These are phyloP conservation scores for Chitala chitala DNA, from an alignment of 2,113 vertebrate species.

Conservation along the genomic window DNA sequence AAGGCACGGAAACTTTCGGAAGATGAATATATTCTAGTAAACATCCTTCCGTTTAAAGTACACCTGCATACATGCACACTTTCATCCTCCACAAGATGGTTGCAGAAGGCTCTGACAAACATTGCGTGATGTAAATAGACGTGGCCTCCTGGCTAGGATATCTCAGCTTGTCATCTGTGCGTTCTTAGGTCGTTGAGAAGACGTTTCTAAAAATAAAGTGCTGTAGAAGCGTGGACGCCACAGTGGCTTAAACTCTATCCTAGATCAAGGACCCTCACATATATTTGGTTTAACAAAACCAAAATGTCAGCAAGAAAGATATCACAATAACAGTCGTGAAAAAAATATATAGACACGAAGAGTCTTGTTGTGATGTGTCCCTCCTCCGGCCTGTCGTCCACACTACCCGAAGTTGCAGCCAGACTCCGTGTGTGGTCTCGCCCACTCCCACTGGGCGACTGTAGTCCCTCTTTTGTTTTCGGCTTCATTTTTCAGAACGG, in stretches of 20 bases:
- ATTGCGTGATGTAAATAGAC: not conserved
- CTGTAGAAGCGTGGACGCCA: slow-evolving; percentile 35
- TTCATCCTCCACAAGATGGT: not conserved
- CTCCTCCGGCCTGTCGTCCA: slow-evolving; percentile 45
- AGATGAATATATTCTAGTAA: not conserved
- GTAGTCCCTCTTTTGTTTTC: slow-evolving; percentile 33
- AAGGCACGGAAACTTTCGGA: no score
- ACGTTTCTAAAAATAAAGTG: slow-evolving; percentile 46
- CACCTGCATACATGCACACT: not conserved
- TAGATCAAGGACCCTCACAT: slow-evolving; percentile 20
- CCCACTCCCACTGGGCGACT: slow-evolving; percentile 31
- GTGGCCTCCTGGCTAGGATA: not conserved
- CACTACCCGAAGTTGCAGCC: slow-evolving; percentile 46
- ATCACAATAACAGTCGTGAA: slow-evolving; percentile 37
- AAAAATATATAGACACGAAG: slow-evolving; percentile 34
- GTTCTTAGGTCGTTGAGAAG: not conserved
- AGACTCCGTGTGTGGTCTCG: slow-evolving; percentile 63
- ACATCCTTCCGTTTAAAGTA: not conserved
- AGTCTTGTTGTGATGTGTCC: slow-evolving; percentile 25
- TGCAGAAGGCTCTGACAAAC: not conserved
- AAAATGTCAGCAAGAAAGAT: slow-evolving; percentile 22
- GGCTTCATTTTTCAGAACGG: slow-evolving; percentile 46
- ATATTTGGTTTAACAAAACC: slow-evolving; percentile 23
- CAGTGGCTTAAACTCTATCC: slow-evolving; percentile 40
- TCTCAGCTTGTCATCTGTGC: not conserved